Percentiles rank a stretch among this genome's conserved stretches.
phyloP scores from a whole-genome alignment of 2,888 invertebrate species.

The Subacronicta megacephala region DNA sequence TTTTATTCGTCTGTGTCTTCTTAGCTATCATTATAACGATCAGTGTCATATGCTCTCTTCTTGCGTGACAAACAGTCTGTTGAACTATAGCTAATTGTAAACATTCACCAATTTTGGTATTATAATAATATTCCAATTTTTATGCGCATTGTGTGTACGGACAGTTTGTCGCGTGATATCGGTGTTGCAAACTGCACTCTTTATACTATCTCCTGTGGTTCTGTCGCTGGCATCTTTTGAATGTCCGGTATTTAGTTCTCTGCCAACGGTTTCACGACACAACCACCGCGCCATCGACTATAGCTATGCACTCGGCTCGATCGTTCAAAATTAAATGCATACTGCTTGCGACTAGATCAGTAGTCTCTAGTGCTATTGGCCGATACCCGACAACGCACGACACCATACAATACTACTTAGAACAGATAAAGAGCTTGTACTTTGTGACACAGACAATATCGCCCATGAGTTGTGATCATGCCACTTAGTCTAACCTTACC shows the following conservation, averaged over 20 bases:
- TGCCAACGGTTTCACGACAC: conserved; percentile 80
- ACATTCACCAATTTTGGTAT: background rate
- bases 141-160: conserved; percentile 47
- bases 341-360: conserved; percentile 88
- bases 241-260: conserved; percentile 82
- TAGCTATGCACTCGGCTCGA: conserved; percentile 88
- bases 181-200: conserved; percentile 90
- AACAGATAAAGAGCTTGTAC: conserved; percentile 89
- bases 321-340: conserved; percentile 88
- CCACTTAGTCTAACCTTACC: conserved; percentile 84
- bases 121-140: conserved; percentile 4
- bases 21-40: conserved; percentile 86
- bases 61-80: conserved; percentile 76
- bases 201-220: conserved; percentile 88
- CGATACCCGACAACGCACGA: conserved; percentile 87
- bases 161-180: conserved; percentile 79
- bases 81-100: conserved; percentile 3
- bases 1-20: conserved; percentile 85
- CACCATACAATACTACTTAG: conserved; percentile 86
- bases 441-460: conserved; percentile 88
- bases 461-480: conserved; percentile 82
- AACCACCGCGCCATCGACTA: conserved; percentile 85
- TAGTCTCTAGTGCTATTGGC: conserved; percentile 89
- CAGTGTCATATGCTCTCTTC: conserved; percentile 86
- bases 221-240: conserved; percentile 87